These are phyloP conservation scores for Ormyrus rosae DNA, from an alignment of 2,888 invertebrate genomes.

Conservation along the genomic window DNA sequence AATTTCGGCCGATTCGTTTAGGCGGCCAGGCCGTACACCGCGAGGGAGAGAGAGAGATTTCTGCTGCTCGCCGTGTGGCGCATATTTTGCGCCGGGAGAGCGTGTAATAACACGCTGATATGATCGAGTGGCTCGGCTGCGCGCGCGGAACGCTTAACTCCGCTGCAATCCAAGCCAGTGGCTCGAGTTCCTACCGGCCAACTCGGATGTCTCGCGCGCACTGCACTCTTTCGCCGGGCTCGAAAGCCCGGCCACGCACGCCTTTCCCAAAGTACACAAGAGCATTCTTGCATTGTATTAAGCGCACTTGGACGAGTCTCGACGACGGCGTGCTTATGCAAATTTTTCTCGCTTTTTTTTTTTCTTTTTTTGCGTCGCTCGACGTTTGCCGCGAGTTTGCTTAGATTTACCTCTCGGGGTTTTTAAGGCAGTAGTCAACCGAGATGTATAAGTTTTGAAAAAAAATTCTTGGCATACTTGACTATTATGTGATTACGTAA, in stretches of 20 bases:
- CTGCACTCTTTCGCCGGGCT: neutral
- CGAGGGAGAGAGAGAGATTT: too few species aligned
- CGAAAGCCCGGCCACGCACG: neutral
- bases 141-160: slow-evolving; percentile 72
- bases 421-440: too few species aligned
- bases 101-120: slow-evolving; percentile 39
- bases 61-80: neutral
- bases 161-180: slow-evolving; percentile 73
- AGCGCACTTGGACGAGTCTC: neutral
- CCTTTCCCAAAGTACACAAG: neutral
- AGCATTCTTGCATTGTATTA: neutral
- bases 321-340: too few species aligned
- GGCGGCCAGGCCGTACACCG: too few species aligned
- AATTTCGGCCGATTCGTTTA: neutral
- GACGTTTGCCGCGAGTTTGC: too few species aligned
- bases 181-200: slow-evolving; percentile 56
- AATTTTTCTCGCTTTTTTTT: too few species aligned
- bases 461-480: too few species aligned
- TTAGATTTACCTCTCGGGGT: too few species aligned
- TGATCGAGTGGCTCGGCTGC: slow-evolving; percentile 44
- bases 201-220: slow-evolving; percentile 42
- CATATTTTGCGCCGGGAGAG: neutral
- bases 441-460: too few species aligned
- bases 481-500: too few species aligned
- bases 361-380: too few species aligned